Conservation (phyloP, 2,797 vertebrate genomes). For the Eulemur mongoz region DNA sequence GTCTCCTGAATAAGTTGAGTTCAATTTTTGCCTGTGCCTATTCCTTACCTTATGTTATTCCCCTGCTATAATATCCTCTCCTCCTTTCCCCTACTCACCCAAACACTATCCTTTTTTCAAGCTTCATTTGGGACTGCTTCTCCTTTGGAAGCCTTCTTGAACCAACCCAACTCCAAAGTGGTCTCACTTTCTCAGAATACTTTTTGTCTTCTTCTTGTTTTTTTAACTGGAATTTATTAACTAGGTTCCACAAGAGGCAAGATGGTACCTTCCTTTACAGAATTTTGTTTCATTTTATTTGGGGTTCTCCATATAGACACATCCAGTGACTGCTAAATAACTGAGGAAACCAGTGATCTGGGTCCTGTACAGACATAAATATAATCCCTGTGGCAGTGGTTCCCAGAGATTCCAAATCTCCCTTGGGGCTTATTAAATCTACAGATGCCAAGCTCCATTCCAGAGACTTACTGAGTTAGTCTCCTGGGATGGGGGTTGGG, state of each 20-base stretch:
- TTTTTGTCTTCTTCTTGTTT: not conserved
- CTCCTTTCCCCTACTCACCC: not conserved
- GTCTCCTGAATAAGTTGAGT: not conserved
- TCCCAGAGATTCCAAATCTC: not conserved
- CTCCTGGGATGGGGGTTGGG: not conserved
- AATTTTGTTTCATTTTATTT: not conserved
- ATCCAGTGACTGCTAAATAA: not conserved
- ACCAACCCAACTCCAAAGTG: not conserved
- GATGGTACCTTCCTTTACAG: not conserved
- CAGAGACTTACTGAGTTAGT: not conserved
- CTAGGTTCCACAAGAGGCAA: not conserved
- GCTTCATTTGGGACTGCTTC: not conserved
- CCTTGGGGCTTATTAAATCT: not conserved
- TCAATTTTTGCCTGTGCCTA: not conserved
- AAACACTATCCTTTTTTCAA: not conserved
- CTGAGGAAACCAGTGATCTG: not conserved
- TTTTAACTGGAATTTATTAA: not conserved
- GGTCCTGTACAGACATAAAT: not conserved
- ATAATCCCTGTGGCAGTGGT: not conserved
- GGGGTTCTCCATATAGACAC: not conserved
- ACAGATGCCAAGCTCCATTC: not conserved
- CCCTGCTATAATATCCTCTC: not conserved
- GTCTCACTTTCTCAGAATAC: not conserved
- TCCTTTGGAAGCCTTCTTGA: not conserved
- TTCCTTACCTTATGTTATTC: not conserved